Base-by-base conservation (phyloP, 2,888 invertebrate species). In the Morpho achilles region DNA sequence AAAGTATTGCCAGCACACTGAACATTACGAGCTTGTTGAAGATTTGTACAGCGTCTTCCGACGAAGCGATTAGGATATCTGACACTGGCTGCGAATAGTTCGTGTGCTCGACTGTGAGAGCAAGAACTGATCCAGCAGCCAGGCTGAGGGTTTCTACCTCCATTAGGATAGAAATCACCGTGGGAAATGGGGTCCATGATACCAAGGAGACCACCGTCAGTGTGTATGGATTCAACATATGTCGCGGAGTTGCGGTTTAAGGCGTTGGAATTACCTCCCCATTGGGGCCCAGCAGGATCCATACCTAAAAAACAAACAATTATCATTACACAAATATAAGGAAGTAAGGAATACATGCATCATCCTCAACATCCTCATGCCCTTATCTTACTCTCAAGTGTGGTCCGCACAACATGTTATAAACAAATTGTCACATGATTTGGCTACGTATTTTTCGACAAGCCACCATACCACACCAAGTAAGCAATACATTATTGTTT, bases 141-240 rank as follows among this genome's bases (percentile, higher is more conserved):
- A 8, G 77, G 77, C 63, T 76, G 76, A 7, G 53, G 50, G 58
- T 69, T 69, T 50, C 69, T 67, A 6, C 75, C 77, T 16, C 76
- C 75, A 53, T 78, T 77, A 22, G 75, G 76, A 58, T 77, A 80
- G 66, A 80, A 80, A 62, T 81, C 71, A 1, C 70, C 70, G 49
- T 74, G 53, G 4, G 69, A 72, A 23, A 76, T 70, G 0, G 74
- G 68, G 42, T 71, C 69, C 50, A 69, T 67, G 58, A 79, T 76
- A 40, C 79, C 80, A 1, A 76, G 69, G 9, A 66, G 8, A 3
- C 74, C 70, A 47, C 75, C 76, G 32, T 79, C 75, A 0, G 80
- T 80, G 61, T 80, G 78, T 53, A 81, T 78, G 1, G 69, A 66
- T 58, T 81, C 79, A 0, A 79, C 79, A 56, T 77, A 78, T 1